These are phyloP conservation scores for Lanius ludovicianus DNA, from an alignment of 2,113 vertebrate genomes.

Conservation along the genomic window DNA sequence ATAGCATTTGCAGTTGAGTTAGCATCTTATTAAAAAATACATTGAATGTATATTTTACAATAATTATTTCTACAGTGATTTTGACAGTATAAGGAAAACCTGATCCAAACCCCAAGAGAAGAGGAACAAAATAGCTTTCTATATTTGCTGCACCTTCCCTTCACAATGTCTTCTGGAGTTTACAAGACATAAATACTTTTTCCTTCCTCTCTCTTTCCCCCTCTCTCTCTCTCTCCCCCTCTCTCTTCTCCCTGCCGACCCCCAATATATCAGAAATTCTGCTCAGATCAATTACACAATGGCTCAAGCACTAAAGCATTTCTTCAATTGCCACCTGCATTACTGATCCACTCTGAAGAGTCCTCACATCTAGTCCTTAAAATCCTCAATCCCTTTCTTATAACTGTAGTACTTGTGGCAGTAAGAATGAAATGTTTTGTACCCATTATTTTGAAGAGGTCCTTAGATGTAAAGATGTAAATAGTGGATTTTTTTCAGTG, in stretches of 20 bases:
- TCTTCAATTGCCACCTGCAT: neutral
- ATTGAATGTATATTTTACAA: neutral
- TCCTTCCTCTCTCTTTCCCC: neutral
- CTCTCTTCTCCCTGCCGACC: fast-evolving
- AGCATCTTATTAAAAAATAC: neutral
- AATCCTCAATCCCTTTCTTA: neutral
- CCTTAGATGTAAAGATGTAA: neutral
- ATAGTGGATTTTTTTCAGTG: neutral
- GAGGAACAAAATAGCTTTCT: neutral
- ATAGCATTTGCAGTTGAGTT: neutral
- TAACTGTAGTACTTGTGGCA: neutral
- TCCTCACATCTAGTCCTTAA: neutral
- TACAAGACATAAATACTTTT: neutral
- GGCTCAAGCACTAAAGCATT: neutral
- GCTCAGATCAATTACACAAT: neutral
- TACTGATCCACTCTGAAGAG: neutral
- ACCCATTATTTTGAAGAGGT: neutral
- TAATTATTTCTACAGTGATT: neutral
- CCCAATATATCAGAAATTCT: neutral
- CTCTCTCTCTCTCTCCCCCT: too few relatives aligned
- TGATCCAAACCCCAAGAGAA: neutral
- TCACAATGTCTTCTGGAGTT: neutral
- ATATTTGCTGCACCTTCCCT: neutral
- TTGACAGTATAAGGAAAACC: neutral
- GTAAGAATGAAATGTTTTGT: slow-evolving; percentile 1